Conservation (phyloP, 1,140 invertebrate genomes). For the Drosophila kohkoa region DNA sequence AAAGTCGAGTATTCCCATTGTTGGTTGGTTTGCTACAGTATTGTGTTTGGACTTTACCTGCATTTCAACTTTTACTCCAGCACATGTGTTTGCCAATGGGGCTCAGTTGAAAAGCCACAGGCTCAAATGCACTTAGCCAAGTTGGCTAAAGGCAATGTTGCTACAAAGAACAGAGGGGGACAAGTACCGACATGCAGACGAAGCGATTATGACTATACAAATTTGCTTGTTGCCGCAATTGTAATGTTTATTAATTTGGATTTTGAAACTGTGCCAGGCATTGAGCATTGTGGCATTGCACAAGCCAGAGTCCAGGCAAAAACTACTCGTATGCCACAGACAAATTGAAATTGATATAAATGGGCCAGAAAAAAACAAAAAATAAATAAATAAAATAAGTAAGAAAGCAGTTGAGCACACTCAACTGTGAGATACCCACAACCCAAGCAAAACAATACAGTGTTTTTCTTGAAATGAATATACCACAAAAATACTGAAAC, state of each 20-base stretch:
- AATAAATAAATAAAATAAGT: too few relatives aligned
- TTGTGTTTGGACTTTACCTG: slow-evolving; percentile 60
- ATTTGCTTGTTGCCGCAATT: slow-evolving; percentile 65
- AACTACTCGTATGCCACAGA: slow-evolving; percentile 26
- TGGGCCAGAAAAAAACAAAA: slow-evolving; percentile 25
- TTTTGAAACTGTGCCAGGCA: slow-evolving; percentile 55
- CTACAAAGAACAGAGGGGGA: not conserved
- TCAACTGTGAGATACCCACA: too few relatives aligned
- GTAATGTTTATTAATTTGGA: slow-evolving; percentile 67
- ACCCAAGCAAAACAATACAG: too few relatives aligned
- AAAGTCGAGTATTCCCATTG: not conserved
- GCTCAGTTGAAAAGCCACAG: slow-evolving; percentile 63
- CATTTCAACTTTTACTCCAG: slow-evolving; percentile 53
- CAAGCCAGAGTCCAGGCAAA: slow-evolving; percentile 21
- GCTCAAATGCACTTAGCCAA: slow-evolving; percentile 55
- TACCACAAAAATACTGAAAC: too few relatives aligned
- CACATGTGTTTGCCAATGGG: slow-evolving; percentile 58
- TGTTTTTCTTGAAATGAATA: too few relatives aligned
- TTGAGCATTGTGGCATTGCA: not conserved
- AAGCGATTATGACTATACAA: slow-evolving; percentile 66
- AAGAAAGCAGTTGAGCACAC: too few relatives aligned
- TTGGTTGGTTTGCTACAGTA: slow-evolving; percentile 23
- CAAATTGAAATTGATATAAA: slow-evolving; percentile 57
- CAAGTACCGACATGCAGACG: not conserved
- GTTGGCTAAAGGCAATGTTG: slow-evolving; percentile 10